Evolutionary conservation across 2,113 vertebrate species (phyloP).

Genomic region (Crypturellus undulatus): DNA sequence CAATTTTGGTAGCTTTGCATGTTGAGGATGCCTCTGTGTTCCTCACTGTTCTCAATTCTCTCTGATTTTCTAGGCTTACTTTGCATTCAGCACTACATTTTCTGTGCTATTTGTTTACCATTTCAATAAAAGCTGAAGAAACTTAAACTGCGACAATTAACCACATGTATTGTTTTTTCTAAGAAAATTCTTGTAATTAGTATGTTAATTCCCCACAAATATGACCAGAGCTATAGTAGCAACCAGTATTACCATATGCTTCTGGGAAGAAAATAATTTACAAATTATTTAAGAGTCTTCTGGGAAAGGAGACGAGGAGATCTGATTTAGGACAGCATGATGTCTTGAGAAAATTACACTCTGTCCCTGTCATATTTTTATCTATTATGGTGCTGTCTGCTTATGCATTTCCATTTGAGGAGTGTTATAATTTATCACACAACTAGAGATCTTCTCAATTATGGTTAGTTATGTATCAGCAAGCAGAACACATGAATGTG

Average conservation of each 20-base stretch:
- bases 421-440: slow-evolving; percentile 29
- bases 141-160: slow-evolving; percentile 42
- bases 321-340: slow-evolving; percentile 49
- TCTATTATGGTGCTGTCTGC: slow-evolving; percentile 30
- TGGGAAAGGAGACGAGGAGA: slow-evolving; percentile 30
- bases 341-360: slow-evolving; percentile 60
- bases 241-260: slow-evolving; percentile 68
- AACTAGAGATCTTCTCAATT: neutral
- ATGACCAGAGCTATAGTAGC: slow-evolving; percentile 63
- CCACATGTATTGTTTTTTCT: slow-evolving; percentile 46
- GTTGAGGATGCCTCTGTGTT: neutral
- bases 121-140: slow-evolving; percentile 57
- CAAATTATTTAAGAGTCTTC: slow-evolving; percentile 66
- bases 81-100: neutral
- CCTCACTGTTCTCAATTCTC: neutral
- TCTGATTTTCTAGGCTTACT: neutral
- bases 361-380: slow-evolving; percentile 28
- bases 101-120: neutral
- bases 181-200: slow-evolving; percentile 69
- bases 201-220: slow-evolving; percentile 63
- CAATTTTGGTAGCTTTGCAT: neutral
- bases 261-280: slow-evolving; percentile 64
- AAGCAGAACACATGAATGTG: neutral
- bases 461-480: neutral
- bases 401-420: slow-evolving; percentile 42